Base-by-base conservation (phyloP, 2,888 invertebrate species). In the Trilocha varians region DNA sequence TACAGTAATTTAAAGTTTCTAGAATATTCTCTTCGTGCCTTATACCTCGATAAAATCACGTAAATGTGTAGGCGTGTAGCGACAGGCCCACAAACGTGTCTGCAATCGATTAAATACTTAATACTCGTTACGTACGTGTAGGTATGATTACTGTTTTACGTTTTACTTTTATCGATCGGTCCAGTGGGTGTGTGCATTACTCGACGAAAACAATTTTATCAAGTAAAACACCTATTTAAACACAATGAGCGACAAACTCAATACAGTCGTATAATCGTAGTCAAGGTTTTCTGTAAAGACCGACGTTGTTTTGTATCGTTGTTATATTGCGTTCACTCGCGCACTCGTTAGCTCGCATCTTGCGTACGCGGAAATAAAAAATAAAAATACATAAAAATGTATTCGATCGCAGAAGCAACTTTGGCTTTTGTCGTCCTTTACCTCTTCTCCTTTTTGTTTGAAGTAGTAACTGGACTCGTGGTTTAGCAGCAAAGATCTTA, bases 381-480 rank as follows among this genome's bases (percentile, higher is more conserved):
- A 34, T 62, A 59, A 58, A 60, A 48, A 44, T 38, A 34, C 48
- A 61, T 56, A 55, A 74, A 73, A 77, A 84, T 85, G 85, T 75
- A 84, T 66, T 75, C 84, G 44, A 73, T 85, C 50, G 85, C 85
- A 50, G 85, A 85, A 67, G 84, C 77, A 43, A 84, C 84, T 43
- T 56, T 85, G 48, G 84, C 84, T 49, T 82, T 85, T 49, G 58
- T 76, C 37, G 80, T 84, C 47, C 70, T 85, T 6, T 85, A 85
- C 51, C 61, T 85, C 37, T 84, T 85, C 58, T 85, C 85, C 42
- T 77, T 85, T 44, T 55, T 85, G 32, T 84, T 85, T 48, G 85
- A 85, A 62, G 82, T 80, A 32, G 84, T 85, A 45, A 75, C 83
- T 52, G 82, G 80, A 45, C 66, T 85, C 53, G 76, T 83, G 49